phyloP scores from a whole-genome alignment of 2,888 invertebrate genomes.

The Aplocera efformata region DNA sequence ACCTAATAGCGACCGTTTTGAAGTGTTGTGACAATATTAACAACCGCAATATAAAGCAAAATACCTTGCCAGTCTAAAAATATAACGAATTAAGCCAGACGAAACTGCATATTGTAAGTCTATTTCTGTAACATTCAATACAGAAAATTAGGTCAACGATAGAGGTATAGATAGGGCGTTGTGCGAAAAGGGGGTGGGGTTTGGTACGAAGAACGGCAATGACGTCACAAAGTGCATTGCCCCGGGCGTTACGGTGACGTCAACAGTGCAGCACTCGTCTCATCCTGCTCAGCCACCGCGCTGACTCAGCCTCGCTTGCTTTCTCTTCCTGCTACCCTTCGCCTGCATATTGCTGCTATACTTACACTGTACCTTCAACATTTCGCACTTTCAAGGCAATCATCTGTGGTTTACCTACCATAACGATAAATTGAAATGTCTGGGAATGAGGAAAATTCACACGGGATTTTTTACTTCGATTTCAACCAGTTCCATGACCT shows the following conservation, averaged over 20 bases:
- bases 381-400: conserved; percentile 25
- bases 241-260: conserved; percentile 45
- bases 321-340: conserved; percentile 29
- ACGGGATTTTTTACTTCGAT: too few species aligned
- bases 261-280: conserved; percentile 36
- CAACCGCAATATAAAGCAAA: not conserved
- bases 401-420: conserved; percentile 19
- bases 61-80: not conserved
- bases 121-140: conserved; percentile 33
- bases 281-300: conserved; percentile 35
- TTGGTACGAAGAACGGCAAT: conserved; percentile 14
- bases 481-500: too few species aligned
- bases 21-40: too few species aligned
- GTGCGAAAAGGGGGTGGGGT: conserved; percentile 29
- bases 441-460: too few species aligned
- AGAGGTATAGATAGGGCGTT: conserved; percentile 33
- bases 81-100: not conserved
- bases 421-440: conserved; percentile 4
- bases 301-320: conserved; percentile 27
- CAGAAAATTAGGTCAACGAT: conserved; percentile 45
- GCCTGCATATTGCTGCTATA: conserved; percentile 14
- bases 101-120: conserved; percentile 9
- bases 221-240: conserved; percentile 47
- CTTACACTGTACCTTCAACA: conserved; percentile 10
- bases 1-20: too few species aligned